Evolutionary conservation across 1,140 invertebrate genomes (phyloP).

Genomic region (Nebria ingens): DNA sequence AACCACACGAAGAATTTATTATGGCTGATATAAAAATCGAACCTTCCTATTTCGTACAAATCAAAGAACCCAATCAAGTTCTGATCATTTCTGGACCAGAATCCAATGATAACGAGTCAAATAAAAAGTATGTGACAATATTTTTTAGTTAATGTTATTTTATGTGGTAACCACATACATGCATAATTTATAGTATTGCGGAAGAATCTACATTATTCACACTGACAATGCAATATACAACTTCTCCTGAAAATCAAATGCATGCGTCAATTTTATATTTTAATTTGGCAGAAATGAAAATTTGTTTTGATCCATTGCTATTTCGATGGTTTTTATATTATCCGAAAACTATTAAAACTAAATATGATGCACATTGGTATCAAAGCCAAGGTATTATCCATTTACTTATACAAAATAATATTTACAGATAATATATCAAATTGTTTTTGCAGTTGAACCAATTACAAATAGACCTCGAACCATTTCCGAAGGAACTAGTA

Average conservation of each 20-base stretch:
- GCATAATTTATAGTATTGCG: conserved; percentile 21
- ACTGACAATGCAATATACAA: conserved; percentile 43
- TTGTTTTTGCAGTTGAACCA: conserved; percentile 26
- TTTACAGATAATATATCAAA: conserved; percentile 36
- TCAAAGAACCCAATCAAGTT: conserved; percentile 39
- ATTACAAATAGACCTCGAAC: conserved; percentile 34
- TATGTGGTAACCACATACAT: too few relatives aligned
- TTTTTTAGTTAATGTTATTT: too few relatives aligned
- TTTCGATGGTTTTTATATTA: conserved; percentile 49
- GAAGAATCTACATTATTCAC: conserved; percentile 33
- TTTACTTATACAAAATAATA: conserved; percentile 23
- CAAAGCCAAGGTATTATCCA: conserved; percentile 21
- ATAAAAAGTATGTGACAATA: conserved; percentile 11
- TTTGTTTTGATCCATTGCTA: conserved; percentile 50
- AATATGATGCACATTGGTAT: conserved; percentile 30
- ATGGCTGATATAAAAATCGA: not conserved
- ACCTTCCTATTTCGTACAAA: not conserved
- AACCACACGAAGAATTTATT: conserved; percentile 17
- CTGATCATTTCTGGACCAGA: conserved; percentile 48
- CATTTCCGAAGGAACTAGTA: conserved; percentile 26
- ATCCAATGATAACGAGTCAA: conserved; percentile 18
- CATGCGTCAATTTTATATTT: conserved; percentile 47
- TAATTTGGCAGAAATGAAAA: conserved; percentile 44
- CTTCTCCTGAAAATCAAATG: conserved; percentile 34
- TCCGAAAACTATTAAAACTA: conserved; percentile 31